Conservation (phyloP, 2,113 vertebrate species). For the Sardina pilchardus region DNA sequence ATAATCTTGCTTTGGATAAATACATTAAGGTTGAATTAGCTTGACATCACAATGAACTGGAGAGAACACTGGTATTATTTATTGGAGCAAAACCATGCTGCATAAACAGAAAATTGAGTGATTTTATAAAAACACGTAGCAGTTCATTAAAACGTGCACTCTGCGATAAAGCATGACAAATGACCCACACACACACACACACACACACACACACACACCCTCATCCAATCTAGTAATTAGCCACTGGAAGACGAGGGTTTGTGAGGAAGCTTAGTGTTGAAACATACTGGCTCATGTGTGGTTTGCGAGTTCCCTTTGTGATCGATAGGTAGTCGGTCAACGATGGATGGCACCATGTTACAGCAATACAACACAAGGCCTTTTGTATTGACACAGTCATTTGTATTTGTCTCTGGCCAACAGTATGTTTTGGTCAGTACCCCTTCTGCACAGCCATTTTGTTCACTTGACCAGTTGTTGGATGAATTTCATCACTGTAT, state of each 20-base stretch:
- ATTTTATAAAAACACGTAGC: slow-evolving; percentile 7
- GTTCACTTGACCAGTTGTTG: slow-evolving; percentile 33
- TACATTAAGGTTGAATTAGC: neutral
- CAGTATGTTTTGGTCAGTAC: slow-evolving; percentile 38
- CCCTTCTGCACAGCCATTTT: slow-evolving; percentile 29
- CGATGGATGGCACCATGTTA: slow-evolving; percentile 66
- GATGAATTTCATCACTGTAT: neutral
- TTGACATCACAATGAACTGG: neutral
- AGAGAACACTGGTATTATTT: neutral
- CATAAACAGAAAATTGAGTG: neutral
- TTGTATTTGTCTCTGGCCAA: slow-evolving; percentile 57
- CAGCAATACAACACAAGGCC: slow-evolving; percentile 66
- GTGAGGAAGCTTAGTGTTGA: neutral
- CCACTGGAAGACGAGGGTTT: neutral
- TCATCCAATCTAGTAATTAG: neutral
- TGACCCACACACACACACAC: neutral
- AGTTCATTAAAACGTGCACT: neutral
- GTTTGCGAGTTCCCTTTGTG: slow-evolving; percentile 50
- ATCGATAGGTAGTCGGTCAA: slow-evolving; percentile 65
- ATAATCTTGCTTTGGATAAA: neutral
- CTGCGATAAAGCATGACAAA: slow-evolving; percentile 11
- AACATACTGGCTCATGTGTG: slow-evolving; percentile 43
- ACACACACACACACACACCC: neutral
- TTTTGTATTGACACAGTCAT: slow-evolving; percentile 67
- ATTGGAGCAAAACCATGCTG: neutral